Evolutionary conservation across 2,113 vertebrate genomes (phyloP).

Genomic region (Stigmatopora argus): DNA sequence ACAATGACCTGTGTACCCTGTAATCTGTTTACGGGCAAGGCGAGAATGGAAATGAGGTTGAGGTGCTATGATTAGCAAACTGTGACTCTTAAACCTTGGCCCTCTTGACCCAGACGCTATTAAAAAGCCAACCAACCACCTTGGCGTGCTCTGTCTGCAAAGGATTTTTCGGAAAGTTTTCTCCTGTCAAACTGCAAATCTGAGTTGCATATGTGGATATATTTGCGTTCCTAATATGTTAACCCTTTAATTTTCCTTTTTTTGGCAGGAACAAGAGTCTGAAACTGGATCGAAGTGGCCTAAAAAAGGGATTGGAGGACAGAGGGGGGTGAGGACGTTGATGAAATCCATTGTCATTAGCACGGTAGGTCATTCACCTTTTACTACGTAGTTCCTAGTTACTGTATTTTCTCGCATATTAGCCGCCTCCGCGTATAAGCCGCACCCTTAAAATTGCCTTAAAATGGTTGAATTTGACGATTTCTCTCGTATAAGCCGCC

Average conservation of each 20-base stretch:
- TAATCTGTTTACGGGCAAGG: slow-evolving; percentile 4
- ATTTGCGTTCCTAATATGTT: neutral
- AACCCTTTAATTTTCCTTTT: neutral
- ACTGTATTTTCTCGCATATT: too few species aligned
- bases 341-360: neutral
- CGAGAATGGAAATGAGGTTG: slow-evolving; percentile 5
- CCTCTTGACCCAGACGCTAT: neutral
- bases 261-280: neutral
- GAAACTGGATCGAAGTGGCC: slow-evolving; percentile 3
- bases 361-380: too few species aligned
- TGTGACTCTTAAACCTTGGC: neutral
- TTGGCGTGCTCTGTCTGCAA: neutral
- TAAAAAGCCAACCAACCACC: neutral
- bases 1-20: neutral
- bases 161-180: neutral
- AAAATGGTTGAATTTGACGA: too few species aligned
- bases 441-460: too few species aligned
- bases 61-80: neutral
- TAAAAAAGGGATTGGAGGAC: slow-evolving; percentile 30
- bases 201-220: neutral
- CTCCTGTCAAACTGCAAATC: neutral
- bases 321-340: slow-evolving; percentile 47
- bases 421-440: too few species aligned
- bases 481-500: too few species aligned
- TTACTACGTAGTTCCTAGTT: too few species aligned